Evolutionary conservation across 2,888 invertebrate genomes (phyloP), one percentile per base, ranked within the genome.

Genomic region (Leistus spinibarbis): DNA sequence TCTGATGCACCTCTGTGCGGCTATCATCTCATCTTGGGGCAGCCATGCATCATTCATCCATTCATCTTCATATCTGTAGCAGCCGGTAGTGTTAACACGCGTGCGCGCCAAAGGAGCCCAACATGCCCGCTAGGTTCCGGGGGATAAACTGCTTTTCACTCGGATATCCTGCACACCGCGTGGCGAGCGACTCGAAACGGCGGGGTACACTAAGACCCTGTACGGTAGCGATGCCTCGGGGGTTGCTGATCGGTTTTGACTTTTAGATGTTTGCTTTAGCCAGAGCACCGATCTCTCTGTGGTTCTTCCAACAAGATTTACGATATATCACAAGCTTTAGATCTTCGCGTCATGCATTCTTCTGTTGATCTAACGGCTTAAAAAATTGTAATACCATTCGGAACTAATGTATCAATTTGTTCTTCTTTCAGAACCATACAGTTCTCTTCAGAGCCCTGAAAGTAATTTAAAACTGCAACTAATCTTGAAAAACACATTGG

Each of bases 41-140:
- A 22, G 22, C n/a, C 68, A 68, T 68, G 68, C 56, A 68, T 68
- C 68, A 54, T 68, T 68, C 68, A 68, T 10, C 68, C 56, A 68
- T 68, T 68, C 56, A 68, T 68, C 68, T 68, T 68, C 68, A 68
- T 67, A 67, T 22, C 60, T 22, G 7, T 17, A 19, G 66, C 66
- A 66, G 66, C 66, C 54, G 66, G 54, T 60, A 60, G 22, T 22
- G 22, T 60, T 60, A 17, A 20, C 60, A 60, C 60, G 60, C 19
- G 19, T 22, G 20, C 22, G 60, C 22, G 22, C 60, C 17, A 10
- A 19, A 19, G 60, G 5, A 60, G 13, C 60, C 13, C 20, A 57
- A 57, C 17, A 3, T 20, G 60, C 60, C 19, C 20, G 60, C 19
- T 20, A 60, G 22, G 19, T 19, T 60, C 56, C 17, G 56, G 20